These are phyloP conservation scores for Mythimna pallens DNA, from an alignment of 2,888 invertebrate genomes.

Conservation along the genomic window DNA sequence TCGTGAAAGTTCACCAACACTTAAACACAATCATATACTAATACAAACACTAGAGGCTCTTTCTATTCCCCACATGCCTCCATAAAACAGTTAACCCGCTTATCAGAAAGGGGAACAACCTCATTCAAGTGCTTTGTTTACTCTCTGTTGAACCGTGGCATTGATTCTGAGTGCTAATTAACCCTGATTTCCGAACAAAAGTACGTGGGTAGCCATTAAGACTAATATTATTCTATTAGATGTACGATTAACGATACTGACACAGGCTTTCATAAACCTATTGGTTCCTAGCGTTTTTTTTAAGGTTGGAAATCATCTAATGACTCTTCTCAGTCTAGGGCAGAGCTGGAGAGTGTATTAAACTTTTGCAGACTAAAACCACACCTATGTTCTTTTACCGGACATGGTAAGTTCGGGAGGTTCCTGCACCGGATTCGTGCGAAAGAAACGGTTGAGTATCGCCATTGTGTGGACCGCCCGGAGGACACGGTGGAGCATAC, in stretches of 20 bases:
- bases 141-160: slow-evolving; percentile 44
- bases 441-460: too few species aligned
- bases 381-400: too few species aligned
- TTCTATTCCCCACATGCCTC: slow-evolving; percentile 18
- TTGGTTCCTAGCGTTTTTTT: too few species aligned
- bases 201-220: slow-evolving; percentile 21
- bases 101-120: slow-evolving; percentile 56
- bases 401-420: too few species aligned
- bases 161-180: slow-evolving; percentile 61
- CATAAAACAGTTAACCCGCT: slow-evolving; percentile 49
- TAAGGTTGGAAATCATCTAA: too few species aligned
- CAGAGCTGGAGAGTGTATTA: too few species aligned
- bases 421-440: too few species aligned
- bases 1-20: not conserved
- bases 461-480: too few species aligned
- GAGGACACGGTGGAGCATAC: too few species aligned
- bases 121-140: slow-evolving; percentile 56
- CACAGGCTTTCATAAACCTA: not conserved
- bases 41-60: slow-evolving; percentile 8
- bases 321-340: too few species aligned
- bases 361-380: too few species aligned
- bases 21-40: slow-evolving; percentile 9
- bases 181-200: slow-evolving; percentile 61
- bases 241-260: slow-evolving; percentile 13
- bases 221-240: slow-evolving; percentile 43